Base-by-base conservation (phyloP, 2,113 vertebrate species). In the Python bivittatus region DNA sequence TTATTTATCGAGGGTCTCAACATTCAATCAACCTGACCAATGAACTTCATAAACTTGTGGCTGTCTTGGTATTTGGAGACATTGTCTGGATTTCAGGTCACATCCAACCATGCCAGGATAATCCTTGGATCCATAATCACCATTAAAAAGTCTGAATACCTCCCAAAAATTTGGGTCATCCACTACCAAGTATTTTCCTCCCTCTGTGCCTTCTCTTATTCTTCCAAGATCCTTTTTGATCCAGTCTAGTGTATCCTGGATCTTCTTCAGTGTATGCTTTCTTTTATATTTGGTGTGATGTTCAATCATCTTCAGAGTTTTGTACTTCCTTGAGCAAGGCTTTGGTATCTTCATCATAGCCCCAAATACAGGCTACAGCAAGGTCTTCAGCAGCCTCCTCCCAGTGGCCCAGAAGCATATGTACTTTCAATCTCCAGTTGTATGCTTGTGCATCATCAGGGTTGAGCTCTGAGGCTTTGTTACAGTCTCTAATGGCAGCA, bases 371-470 rank as follows among this genome's bases (percentile, higher is more conserved):
- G 91, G 97, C 97, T 44, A 93, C 98, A 20, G 97, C 97, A 95
- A 98, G 93, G 83, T 98, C 98, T 60, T 84, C 96, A n/a, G 96
- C 97, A 13, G 98, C 96, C 27, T 98, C 98, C 92, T 98, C 98
- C 98, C 98, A 98, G 94, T 98, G 97, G 1, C 97, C 97, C n/a
- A 98, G 96, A 92, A 98, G 95, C 96, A 98, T 97, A 96, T 97
- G 97, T 84, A 97, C 97, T 92, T 98, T 98, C 7, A 97, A 97
- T 94, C 98, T 97, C 97, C 98, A 98, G 94, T 98, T 98, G 93
- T 98, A 98, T 1, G 98, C 97, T 96, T 98, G 98, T 93, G 98
- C 98, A 29, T 98, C 98, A 94, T 98, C 98, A 8, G 97, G 97
- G 91, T 98, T 98, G 94, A 98, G 98, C 93, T 94, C 96, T 91